Evolutionary conservation across 2,888 invertebrate genomes (phyloP).

Genomic region (Leptinotarsa juncta): DNA sequence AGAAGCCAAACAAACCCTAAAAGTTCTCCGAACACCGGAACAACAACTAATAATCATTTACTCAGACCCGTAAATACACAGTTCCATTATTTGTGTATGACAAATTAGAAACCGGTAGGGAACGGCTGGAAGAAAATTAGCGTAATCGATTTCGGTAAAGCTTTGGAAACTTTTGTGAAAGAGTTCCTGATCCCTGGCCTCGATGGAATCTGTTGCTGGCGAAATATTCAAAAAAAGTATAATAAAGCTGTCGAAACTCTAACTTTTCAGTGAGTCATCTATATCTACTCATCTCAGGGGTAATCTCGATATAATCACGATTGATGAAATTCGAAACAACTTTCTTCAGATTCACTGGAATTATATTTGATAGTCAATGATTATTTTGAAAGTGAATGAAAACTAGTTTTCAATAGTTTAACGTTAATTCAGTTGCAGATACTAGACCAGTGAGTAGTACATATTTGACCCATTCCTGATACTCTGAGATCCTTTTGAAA

Average conservation of each 20-base stretch:
- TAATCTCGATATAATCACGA: no score
- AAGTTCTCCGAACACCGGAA: slow-evolving; percentile 24
- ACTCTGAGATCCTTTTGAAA: no score
- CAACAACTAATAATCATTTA: slow-evolving; percentile 30
- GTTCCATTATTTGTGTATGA: slow-evolving; percentile 25
- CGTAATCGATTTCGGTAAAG: not conserved
- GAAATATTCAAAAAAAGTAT: not conserved
- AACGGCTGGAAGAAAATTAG: not conserved
- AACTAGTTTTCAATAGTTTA: no score
- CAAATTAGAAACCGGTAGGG: slow-evolving; percentile 6
- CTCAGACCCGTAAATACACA: slow-evolving; percentile 6
- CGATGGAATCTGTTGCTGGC: not conserved
- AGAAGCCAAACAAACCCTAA: slow-evolving; percentile 26
- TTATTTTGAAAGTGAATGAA: no score
- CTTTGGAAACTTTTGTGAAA: not conserved
- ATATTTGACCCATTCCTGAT: no score
- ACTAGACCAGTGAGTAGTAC: no score
- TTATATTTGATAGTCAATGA: no score
- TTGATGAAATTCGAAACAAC: no score
- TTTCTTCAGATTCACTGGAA: no score
- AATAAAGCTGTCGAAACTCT: not conserved
- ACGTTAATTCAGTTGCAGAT: no score
- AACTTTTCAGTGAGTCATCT: not conserved
- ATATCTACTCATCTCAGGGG: no score
- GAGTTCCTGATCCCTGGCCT: not conserved